Base-by-base conservation (phyloP, 2,888 invertebrate genomes). In the Zhengitettix transpicula region DNA sequence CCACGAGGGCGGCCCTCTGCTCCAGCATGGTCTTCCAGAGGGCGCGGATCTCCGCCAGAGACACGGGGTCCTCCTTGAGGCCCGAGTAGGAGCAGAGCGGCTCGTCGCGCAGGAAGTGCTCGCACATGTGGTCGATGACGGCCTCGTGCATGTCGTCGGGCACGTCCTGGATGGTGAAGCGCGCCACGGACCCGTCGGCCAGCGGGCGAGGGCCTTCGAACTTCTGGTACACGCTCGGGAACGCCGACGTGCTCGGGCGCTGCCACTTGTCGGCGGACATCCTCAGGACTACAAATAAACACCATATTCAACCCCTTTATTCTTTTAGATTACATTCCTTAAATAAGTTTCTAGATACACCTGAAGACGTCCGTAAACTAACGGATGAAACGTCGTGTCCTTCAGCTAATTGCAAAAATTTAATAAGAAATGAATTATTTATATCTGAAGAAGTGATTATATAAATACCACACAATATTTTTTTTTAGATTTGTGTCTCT, bases 101-200 rank as follows among this genome's bases (percentile, higher is more conserved):
- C 47, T 62, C 62, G 44, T 62, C 78, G n/a, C 68, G 68, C 1
- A 74, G 72, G 65, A 79, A 80, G 64, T 76, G 70, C 1, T 67
- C 69, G 1, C 68, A 65, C 66, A 80, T 71, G 62, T 76, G 68
- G 1, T 73, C 69, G 1, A 78, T 63, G 0, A 76, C 74, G 0
- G 70, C 68, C 1, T 75, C 74, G 57, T 68, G 66, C 66, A 74
- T 67, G 11, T 78, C 77, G 1, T 72, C 73, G 0, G 77, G 75
- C 12, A 78, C 68, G 63, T 80, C 79, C 64, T 79, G 78, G 59
- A 80, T 69, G 10, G 76, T 75, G 63, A 74, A 78, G 67, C 75
- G 75, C 66, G 69, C 67, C 9, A 68, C 64, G 28, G 63, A 61
- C 1, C 71, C 70, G 60, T 70, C 67, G 0, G 68, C 65, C 42